Evolutionary conservation across 2,797 vertebrate species (phyloP).

Genomic region (Triplophysa bombifrons): DNA sequence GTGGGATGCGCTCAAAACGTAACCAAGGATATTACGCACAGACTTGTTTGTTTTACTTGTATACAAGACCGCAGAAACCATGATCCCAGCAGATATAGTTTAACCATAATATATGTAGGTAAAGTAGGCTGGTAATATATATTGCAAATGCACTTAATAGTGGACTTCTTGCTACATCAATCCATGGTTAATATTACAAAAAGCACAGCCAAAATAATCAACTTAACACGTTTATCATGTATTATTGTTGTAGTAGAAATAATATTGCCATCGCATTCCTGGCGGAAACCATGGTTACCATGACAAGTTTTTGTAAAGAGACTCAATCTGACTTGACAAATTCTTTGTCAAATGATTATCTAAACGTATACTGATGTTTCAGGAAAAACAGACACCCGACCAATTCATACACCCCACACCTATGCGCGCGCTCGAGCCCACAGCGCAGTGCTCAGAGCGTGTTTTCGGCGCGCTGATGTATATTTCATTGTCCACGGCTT

Average conservation of each 20-base stretch:
- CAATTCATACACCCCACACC: slow-evolving; percentile 8
- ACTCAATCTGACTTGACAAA: neutral
- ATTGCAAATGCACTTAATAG: too few relatives aligned
- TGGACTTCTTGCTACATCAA: too few relatives aligned
- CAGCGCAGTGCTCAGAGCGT: slow-evolving; percentile 76
- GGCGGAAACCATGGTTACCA: neutral
- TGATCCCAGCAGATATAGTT: too few relatives aligned
- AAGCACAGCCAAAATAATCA: neutral
- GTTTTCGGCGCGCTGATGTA: slow-evolving; percentile 94
- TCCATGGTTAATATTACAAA: too few relatives aligned
- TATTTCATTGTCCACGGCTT: slow-evolving; percentile 99
- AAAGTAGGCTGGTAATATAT: too few relatives aligned
- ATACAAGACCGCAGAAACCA: too few relatives aligned
- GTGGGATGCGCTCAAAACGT: neutral
- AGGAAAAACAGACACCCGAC: neutral
- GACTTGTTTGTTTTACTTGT: too few relatives aligned
- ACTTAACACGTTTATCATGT: neutral
- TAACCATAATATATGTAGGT: too few relatives aligned
- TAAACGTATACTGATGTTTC: neutral
- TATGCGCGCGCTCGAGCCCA: slow-evolving; percentile 15
- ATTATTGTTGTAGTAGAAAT: neutral
- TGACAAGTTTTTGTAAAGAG: neutral
- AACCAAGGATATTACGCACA: too few relatives aligned
- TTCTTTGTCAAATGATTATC: neutral
- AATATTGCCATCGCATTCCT: neutral